phyloP scores from a whole-genome alignment of 2,888 invertebrate genomes.

The Gandaritis pyraliata region DNA sequence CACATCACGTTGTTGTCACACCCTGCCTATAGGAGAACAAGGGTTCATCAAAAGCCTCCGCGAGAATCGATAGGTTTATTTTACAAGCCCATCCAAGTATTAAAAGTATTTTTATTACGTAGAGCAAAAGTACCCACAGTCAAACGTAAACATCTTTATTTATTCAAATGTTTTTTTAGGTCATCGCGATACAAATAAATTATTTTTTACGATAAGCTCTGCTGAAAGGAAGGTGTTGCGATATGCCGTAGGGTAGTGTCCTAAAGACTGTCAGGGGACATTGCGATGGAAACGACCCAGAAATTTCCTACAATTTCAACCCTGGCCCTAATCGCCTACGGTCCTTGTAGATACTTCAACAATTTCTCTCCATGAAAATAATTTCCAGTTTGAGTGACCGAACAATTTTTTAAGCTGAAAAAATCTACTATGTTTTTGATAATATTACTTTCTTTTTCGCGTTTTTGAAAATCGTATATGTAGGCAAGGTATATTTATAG shows the following conservation, averaged over 20 bases:
- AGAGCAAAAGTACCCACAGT: background rate
- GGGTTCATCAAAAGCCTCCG: no score
- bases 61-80: no score
- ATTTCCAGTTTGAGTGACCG: constrained; percentile 21
- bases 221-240: constrained; percentile 17
- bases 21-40: no score
- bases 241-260: constrained; percentile 29
- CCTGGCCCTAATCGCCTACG: constrained; percentile 42
- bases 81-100: no score
- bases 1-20: no score
- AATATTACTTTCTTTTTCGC: no score
- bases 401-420: background rate
- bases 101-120: no score
- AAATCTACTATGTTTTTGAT: background rate
- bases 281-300: constrained; percentile 36
- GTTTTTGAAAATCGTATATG: no score
- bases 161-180: constrained; percentile 14
- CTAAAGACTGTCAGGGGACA: constrained; percentile 41
- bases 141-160: constrained; percentile 4
- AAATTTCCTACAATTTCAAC: constrained; percentile 38
- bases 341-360: constrained; percentile 36
- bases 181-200: constrained; percentile 15
- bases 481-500: no score
- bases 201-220: constrained; percentile 11
- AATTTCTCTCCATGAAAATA: constrained; percentile 34